Evolutionary conservation across 2,113 vertebrate species (phyloP).

Genomic region (Plecotus auritus): DNA sequence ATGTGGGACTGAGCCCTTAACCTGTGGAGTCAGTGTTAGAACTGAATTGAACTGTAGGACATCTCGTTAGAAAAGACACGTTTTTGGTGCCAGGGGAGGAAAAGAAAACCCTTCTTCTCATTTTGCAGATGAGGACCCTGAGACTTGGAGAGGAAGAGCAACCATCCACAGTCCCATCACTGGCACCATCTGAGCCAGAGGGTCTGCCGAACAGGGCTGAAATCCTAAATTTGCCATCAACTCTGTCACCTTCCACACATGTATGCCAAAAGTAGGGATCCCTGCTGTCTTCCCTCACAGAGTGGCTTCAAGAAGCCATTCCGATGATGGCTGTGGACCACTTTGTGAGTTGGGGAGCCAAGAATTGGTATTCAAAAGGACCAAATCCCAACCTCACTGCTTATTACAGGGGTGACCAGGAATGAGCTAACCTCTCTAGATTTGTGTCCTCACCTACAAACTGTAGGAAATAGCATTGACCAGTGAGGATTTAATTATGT

Average conservation of each 20-base stretch:
- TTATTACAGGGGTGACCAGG: neutral
- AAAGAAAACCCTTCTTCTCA: neutral
- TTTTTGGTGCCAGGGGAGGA: neutral
- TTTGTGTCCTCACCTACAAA: neutral
- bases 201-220: neutral
- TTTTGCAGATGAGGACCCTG: neutral
- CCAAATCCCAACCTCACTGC: neutral
- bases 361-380: neutral
- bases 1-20: neutral
- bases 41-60: neutral
- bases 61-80: neutral
- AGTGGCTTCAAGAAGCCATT: neutral
- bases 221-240: neutral
- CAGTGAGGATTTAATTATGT: neutral
- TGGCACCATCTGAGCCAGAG: neutral
- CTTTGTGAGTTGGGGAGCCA: neutral
- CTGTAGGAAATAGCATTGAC: neutral
- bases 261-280: neutral
- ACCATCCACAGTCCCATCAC: neutral
- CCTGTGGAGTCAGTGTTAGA: neutral
- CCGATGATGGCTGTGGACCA: neutral
- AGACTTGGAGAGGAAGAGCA: neutral
- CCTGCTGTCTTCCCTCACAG: neutral
- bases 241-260: neutral
- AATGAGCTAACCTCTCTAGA: neutral